A percentile compares a stretch with the other conserved stretches of the same genome.
Conservation (phyloP, 2,888 invertebrate species). For the Heteropelma amictum region DNA sequence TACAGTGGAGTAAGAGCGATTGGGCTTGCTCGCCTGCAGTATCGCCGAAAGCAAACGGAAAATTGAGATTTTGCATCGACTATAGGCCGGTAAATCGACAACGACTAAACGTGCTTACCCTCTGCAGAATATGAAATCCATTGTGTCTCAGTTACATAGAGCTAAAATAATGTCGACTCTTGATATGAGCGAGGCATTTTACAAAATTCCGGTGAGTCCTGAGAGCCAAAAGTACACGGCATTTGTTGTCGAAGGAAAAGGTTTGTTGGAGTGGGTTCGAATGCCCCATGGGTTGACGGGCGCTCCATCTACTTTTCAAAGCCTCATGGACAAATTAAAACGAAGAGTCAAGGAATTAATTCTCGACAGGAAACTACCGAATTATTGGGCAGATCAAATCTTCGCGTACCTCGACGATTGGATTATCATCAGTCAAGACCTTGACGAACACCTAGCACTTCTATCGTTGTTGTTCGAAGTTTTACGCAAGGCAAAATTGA, state of each 20-base stretch:
- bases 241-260: constrained; percentile 45
- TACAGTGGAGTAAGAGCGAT: constrained; percentile 36
- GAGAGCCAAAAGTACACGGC: constrained; percentile 42
- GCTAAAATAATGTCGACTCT: not conserved
- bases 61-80: not conserved
- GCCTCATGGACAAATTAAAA: constrained; percentile 33
- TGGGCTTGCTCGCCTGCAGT: not conserved
- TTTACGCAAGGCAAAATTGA: not conserved
- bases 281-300: not conserved
- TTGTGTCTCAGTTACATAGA: not conserved
- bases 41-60: not conserved
- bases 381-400: not conserved
- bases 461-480: not conserved
- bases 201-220: constrained; percentile 44
- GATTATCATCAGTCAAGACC: not conserved
- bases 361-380: not conserved
- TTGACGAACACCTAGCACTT: not conserved
- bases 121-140: not conserved
- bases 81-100: not conserved
- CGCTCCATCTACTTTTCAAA: constrained; percentile 32
- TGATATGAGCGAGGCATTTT: constrained; percentile 37
- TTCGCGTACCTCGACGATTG: not conserved
- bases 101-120: not conserved
- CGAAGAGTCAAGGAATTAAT: not conserved
- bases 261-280: constrained; percentile 43